Evolutionary conservation across 2,888 invertebrate species (phyloP).

Genomic region (Cerastoderma edule): DNA sequence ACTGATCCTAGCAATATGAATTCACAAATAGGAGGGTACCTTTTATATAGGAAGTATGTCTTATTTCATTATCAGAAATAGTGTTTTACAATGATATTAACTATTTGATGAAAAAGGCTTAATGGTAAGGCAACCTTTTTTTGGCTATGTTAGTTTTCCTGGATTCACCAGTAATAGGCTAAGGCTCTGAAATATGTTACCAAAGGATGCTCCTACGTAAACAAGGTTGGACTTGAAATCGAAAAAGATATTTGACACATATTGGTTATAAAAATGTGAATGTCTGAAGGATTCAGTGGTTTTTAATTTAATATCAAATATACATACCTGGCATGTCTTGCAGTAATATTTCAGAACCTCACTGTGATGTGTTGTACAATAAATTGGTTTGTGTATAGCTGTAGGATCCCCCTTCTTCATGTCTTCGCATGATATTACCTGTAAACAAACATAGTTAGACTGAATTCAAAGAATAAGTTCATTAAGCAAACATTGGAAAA

Average conservation of each 20-base stretch:
- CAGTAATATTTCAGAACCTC: slow-evolving; percentile 95
- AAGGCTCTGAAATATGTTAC: too few species aligned
- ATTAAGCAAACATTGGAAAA: background rate
- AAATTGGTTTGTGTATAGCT: slow-evolving; percentile 94
- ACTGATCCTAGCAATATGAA: background rate
- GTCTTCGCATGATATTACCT: slow-evolving; percentile 94
- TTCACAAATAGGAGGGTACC: background rate
- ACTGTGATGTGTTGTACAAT: slow-evolving; percentile 91
- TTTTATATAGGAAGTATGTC: background rate
- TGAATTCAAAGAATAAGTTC: too few species aligned
- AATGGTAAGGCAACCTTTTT: too few species aligned
- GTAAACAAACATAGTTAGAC: slow-evolving; percentile 30
- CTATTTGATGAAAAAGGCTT: too few species aligned
- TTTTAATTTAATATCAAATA: background rate
- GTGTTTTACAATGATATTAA: background rate
- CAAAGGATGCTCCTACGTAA: too few species aligned
- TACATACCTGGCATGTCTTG: slow-evolving; percentile 89
- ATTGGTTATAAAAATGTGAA: too few species aligned
- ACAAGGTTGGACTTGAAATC: too few species aligned
- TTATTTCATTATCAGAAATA: background rate
- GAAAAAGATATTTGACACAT: too few species aligned
- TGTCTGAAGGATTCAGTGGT: too few species aligned
- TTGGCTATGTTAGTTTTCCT: too few species aligned
- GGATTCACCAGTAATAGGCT: too few species aligned
- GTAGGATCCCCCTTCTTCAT: slow-evolving; percentile 90